Conservation (phyloP, 2,797 vertebrate genomes). For the Anas acuta region DNA sequence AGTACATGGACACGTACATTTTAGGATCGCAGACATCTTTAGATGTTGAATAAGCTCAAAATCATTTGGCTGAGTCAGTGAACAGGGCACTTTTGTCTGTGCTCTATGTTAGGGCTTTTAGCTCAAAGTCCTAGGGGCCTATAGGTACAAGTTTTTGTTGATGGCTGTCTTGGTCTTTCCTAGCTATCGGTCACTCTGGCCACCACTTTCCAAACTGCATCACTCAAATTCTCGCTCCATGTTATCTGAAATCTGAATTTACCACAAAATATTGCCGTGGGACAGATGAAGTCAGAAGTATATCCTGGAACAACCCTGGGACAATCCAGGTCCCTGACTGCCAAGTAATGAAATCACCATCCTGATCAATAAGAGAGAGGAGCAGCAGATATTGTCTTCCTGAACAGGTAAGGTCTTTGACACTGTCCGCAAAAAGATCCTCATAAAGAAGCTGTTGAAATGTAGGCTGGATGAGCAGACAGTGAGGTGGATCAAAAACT, state of each 20-base stretch:
- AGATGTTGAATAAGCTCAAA: not conserved
- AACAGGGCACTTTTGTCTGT: not conserved
- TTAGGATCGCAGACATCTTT: not conserved
- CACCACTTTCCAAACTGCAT: not conserved
- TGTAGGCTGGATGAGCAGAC: too few species aligned
- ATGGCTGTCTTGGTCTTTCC: not conserved
- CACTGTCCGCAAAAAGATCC: too few species aligned
- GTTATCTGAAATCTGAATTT: not conserved
- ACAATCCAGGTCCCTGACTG: not conserved
- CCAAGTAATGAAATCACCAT: not conserved
- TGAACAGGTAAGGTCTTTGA: too few species aligned
- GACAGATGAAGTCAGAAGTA: not conserved
- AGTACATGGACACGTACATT: fast-evolving
- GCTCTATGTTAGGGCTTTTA: not conserved
- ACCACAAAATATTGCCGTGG: not conserved
- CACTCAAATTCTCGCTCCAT: not conserved
- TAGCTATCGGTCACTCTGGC: not conserved
- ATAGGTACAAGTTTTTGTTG: not conserved
- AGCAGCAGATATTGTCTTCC: too few species aligned
- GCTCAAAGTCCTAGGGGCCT: not conserved
- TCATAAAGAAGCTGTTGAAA: too few species aligned
- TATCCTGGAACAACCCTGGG: not conserved
- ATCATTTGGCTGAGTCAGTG: not conserved
- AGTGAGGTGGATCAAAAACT: too few species aligned
- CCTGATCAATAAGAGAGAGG: too few species aligned